phyloP scores from a whole-genome alignment of 2,113 vertebrate species.

The Trinectes maculatus region DNA sequence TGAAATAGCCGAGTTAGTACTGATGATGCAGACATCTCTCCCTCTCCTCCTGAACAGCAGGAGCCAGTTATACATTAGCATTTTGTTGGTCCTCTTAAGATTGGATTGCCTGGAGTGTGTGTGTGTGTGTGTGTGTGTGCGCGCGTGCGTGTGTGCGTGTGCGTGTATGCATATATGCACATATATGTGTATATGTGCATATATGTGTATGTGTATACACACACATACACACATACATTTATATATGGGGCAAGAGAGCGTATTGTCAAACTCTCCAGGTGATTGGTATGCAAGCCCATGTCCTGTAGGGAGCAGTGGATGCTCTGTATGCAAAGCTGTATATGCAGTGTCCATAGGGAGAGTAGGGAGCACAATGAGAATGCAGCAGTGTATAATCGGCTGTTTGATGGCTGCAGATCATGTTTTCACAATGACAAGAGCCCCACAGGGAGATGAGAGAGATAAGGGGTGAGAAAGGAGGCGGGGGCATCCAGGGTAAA shows the following conservation, averaged over 20 bases:
- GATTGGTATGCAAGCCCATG: conserved; percentile 56
- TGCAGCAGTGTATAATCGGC: conserved; percentile 76
- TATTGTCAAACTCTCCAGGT: conserved; percentile 39
- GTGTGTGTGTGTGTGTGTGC: background rate
- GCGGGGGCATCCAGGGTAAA: conserved; percentile 12
- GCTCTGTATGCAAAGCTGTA: conserved; percentile 71
- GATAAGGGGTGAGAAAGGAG: conserved; percentile 39
- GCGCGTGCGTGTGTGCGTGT: background rate
- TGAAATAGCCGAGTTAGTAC: conserved; percentile 29
- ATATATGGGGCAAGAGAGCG: too few relatives aligned
- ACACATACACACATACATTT: too few relatives aligned
- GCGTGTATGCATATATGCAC: background rate
- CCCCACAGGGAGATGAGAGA: conserved; percentile 62
- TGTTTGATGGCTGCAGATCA: conserved; percentile 79
- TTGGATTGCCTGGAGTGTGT: background rate
- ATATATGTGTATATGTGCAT: too few relatives aligned
- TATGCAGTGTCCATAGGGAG: conserved; percentile 53
- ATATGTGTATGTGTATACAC: background rate
- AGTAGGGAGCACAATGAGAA: conserved; percentile 73
- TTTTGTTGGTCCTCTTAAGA: conserved; percentile 7
- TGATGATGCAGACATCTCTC: conserved; percentile 23
- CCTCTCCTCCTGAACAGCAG: conserved; percentile 3
- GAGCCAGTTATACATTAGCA: conserved; percentile 5
- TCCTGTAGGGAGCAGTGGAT: conserved; percentile 20
- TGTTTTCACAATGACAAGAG: conserved; percentile 79